These are phyloP conservation scores for Sesamia nonagrioides DNA, from an alignment of 1,140 invertebrate species.

Conservation along the genomic window DNA sequence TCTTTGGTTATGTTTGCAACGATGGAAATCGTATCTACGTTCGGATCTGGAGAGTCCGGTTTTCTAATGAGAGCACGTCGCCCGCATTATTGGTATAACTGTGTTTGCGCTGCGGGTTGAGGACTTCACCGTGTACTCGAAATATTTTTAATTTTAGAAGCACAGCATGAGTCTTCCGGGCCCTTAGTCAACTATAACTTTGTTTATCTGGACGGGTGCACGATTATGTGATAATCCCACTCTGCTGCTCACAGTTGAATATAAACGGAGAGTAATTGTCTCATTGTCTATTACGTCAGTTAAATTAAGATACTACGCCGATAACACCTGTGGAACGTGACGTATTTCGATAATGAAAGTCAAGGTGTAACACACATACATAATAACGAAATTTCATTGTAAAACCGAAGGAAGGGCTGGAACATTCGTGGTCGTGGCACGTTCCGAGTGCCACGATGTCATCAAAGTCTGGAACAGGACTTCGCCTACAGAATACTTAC, in stretches of 20 bases:
- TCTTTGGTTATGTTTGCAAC: constrained; percentile 48
- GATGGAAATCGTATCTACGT: constrained; percentile 42
- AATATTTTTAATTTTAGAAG: constrained; percentile 25
- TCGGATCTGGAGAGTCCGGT: constrained; percentile 45
- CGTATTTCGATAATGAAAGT: constrained; percentile 61
- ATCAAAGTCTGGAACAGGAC: constrained; percentile 16
- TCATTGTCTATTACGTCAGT: constrained; percentile 59
- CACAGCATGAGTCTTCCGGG: constrained; percentile 3
- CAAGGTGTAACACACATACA: constrained; percentile 47
- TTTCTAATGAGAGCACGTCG: constrained; percentile 48
- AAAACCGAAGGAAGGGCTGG: constrained; percentile 27
- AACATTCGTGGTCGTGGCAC: constrained; percentile 45
- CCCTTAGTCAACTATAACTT: constrained; percentile 2
- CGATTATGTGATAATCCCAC: constrained; percentile 55
- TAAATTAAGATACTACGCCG: constrained; percentile 53
- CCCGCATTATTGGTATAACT: constrained; percentile 44
- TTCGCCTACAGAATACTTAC: not conserved
- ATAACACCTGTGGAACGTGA: constrained; percentile 57
- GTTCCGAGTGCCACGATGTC: constrained; percentile 11
- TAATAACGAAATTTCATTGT: constrained; percentile 38
- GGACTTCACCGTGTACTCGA: constrained; percentile 14
- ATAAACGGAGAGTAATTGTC: constrained; percentile 61
- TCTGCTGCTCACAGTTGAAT: constrained; percentile 53
- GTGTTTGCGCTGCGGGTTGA: constrained; percentile 37
- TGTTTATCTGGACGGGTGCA: constrained; percentile 27